phyloP scores from a whole-genome alignment of 2,797 vertebrate species.

The Pogoniulus pusillus region DNA sequence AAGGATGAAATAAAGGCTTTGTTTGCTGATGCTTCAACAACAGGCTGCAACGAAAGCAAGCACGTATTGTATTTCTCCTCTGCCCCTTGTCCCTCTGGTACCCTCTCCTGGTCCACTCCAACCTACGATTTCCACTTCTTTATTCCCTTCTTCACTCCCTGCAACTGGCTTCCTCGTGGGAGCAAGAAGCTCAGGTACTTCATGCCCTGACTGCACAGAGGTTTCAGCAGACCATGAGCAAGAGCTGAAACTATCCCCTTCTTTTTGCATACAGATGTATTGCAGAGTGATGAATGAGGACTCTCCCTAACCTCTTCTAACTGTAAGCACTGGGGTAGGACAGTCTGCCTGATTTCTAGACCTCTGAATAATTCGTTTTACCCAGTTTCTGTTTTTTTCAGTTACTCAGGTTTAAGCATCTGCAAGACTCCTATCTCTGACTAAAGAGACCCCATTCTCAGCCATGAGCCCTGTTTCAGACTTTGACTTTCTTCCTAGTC shows the following conservation, averaged over 20 bases:
- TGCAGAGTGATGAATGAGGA: background rate
- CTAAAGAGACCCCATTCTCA: background rate
- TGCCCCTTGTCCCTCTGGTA: background rate
- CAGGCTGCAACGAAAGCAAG: background rate
- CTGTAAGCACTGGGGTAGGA: background rate
- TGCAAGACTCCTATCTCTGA: background rate
- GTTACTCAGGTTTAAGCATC: background rate
- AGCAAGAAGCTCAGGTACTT: rapidly evolving
- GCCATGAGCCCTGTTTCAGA: background rate
- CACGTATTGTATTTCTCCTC: background rate
- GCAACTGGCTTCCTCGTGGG: background rate
- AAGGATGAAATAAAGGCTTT: slow-evolving; percentile 11
- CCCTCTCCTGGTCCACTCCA: background rate
- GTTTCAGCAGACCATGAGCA: background rate
- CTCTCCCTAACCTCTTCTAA: background rate
- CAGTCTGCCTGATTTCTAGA: background rate
- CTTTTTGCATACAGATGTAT: background rate
- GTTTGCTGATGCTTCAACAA: background rate
- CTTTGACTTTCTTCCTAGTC: background rate
- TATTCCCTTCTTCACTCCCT: background rate
- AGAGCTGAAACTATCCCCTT: background rate
- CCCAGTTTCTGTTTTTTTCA: background rate
- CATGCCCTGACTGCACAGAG: background rate
- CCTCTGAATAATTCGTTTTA: background rate
- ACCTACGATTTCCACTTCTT: background rate